A percentile compares a stretch with the other conserved stretches of the same genome.
Conservation (phyloP, 2,797 vertebrate genomes). For the Telmatherina bonti region DNA sequence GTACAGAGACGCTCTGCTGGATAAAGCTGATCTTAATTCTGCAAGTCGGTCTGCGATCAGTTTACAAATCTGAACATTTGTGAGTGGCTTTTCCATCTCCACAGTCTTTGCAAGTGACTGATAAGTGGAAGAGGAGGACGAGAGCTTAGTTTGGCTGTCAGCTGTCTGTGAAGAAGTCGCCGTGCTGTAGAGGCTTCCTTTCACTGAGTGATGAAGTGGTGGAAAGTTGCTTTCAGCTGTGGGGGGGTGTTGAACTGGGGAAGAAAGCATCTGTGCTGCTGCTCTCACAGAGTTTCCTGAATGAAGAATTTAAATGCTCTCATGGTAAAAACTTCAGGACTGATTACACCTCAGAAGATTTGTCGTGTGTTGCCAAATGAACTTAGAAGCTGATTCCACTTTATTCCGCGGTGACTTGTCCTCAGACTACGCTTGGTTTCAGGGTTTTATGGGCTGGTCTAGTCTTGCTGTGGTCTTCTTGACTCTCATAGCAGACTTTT, state of each 20-base stretch:
- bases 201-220: accelerated
- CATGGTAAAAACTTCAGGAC: too few relatives aligned
- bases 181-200: accelerated
- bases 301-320: too few relatives aligned
- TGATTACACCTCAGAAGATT: too few relatives aligned
- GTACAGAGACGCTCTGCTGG: too few relatives aligned
- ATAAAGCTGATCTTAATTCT: accelerated
- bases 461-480: too few relatives aligned
- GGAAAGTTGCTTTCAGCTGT: accelerated
- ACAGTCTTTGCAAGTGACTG: background rate
- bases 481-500: too few relatives aligned
- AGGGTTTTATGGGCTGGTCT: too few relatives aligned
- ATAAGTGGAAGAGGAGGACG: background rate
- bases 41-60: accelerated
- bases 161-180: background rate
- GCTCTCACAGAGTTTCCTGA: too few relatives aligned
- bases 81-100: background rate
- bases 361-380: too few relatives aligned
- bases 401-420: too few relatives aligned
- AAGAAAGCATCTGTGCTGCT: background rate
- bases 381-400: too few relatives aligned
- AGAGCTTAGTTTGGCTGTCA: accelerated
- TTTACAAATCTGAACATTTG: background rate
- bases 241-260: background rate
- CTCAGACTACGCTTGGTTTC: too few relatives aligned